A percentile compares a stretch with the other conserved stretches of the same genome.
Conservation (phyloP, 2,797 vertebrate species). For the Gallinago nigripennis region DNA sequence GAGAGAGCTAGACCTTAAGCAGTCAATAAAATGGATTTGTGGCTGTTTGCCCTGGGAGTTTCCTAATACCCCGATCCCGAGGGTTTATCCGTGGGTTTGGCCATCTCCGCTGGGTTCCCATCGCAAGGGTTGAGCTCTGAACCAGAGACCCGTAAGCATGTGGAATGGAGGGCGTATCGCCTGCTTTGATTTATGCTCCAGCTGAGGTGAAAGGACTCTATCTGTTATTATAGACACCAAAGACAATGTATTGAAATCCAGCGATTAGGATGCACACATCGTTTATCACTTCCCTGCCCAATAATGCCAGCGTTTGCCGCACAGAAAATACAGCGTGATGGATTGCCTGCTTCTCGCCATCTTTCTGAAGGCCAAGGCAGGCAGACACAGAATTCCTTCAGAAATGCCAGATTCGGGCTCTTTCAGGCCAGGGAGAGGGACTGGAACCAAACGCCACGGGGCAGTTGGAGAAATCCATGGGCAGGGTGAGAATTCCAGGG, state of each 20-base stretch:
- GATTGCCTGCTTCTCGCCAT: slow-evolving; percentile 4
- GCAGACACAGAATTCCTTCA: neutral
- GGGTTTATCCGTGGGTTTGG: neutral
- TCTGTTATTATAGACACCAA: slow-evolving; percentile 39
- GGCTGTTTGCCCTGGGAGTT: neutral
- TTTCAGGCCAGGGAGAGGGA: neutral
- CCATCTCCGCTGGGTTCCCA: neutral
- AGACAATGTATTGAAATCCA: slow-evolving; percentile 56
- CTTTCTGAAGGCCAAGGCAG: slow-evolving; percentile 19
- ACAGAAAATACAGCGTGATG: slow-evolving; percentile 35
- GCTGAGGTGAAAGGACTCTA: slow-evolving; percentile 12
- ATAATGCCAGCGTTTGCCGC: slow-evolving; percentile 1
- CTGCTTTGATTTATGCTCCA: slow-evolving; percentile 32
- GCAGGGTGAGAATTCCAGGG: neutral
- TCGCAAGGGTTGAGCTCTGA: neutral
- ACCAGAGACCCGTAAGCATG: neutral
- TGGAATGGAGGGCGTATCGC: neutral
- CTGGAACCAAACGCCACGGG: neutral
- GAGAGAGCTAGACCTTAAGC: neutral
- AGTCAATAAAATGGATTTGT: neutral
- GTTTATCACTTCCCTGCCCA: slow-evolving; percentile 49
- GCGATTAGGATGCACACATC: slow-evolving; percentile 34
- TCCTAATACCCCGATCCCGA: neutral
- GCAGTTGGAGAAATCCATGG: neutral
- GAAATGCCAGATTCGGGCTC: neutral